Base-by-base conservation (phyloP, 2,888 invertebrate genomes). In the Mesorhabditis belari region DNA sequence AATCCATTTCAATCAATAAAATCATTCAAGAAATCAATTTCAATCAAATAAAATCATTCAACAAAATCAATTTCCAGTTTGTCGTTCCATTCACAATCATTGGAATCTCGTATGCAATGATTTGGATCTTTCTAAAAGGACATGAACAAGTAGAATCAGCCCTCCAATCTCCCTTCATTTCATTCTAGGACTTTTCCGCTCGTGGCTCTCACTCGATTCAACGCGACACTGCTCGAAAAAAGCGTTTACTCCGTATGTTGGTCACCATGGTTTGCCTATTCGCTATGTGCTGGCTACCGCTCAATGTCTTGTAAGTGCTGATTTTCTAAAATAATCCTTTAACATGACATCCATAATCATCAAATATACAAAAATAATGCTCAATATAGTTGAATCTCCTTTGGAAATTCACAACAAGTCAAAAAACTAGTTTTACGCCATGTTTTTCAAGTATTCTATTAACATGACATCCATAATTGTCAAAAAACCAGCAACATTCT, bases 231-330 rank as follows among this genome's bases (percentile, higher is more conserved):
- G 29, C 23, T n/a, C 53, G 69, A 49, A 71, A 71, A 57, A 71
- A 73, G 92, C 86, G 92, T 49, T 94, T 95, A 5, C 94, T 96
- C 82, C 87, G 91, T 70, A 98, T 96, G 96, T 84, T 98, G 63
- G 92, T 96, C 64, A 90, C 92, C 2, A 98, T 98, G 96, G 96
- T 86, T 9, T 88, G 89, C 12, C 91, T 96, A 58, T 98, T 98
- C 81, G 91, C 92, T 0, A 84, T 91, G n/a, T 95, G 93, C 29
- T 98, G 96, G 72, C 84, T 85, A 67, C 85, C 86, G 0, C 80
- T 96, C 62, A 96, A 96, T 81, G 84, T 90, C 57, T 88, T 92
- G 71, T 94, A 94, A 81, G 87, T 26, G 1, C 12, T n/a, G n/a
- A n/a, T n/a, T n/a, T n/a, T n/a, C n/a, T n/a, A n/a, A n/a, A n/a